Conservation (phyloP, 2,888 invertebrate genomes). For the Blastobasis lacticolella region DNA sequence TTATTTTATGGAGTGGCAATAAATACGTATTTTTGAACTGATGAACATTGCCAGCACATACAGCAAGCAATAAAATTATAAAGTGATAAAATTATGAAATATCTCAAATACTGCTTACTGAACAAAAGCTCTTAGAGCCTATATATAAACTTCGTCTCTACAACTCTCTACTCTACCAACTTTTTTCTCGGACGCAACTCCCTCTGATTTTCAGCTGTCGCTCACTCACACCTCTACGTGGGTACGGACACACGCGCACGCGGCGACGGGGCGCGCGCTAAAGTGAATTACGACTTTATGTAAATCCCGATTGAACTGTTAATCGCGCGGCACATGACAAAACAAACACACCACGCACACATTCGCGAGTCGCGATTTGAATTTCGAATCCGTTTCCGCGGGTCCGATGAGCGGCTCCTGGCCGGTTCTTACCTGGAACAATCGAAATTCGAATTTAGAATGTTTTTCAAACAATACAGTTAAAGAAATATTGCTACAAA, state of each 20-base stretch:
- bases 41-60: too few species aligned
- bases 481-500: too few species aligned
- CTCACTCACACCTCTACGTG: conserved; percentile 35
- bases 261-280: conserved; percentile 32
- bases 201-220: conserved; percentile 56
- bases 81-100: too few species aligned
- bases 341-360: conserved; percentile 46
- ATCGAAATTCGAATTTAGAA: conserved; percentile 26
- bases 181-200: conserved; percentile 14
- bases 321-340: conserved; percentile 50
- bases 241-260: conserved; percentile 20
- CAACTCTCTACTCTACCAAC: neutral
- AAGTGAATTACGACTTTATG: conserved; percentile 60
- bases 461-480: neutral
- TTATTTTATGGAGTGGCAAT: too few species aligned
- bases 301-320: conserved; percentile 50
- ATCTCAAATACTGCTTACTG: too few species aligned
- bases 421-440: conserved; percentile 60
- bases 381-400: conserved; percentile 42
- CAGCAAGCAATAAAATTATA: too few species aligned
- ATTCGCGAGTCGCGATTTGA: conserved; percentile 36
- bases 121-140: too few species aligned
- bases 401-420: conserved; percentile 18
- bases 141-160: too few species aligned
- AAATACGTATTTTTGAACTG: too few species aligned